A percentile compares a stretch with the other conserved stretches of the same genome.
phyloP scores from a whole-genome alignment of 2,797 vertebrate species.

The Scomberomorus guttatus region DNA sequence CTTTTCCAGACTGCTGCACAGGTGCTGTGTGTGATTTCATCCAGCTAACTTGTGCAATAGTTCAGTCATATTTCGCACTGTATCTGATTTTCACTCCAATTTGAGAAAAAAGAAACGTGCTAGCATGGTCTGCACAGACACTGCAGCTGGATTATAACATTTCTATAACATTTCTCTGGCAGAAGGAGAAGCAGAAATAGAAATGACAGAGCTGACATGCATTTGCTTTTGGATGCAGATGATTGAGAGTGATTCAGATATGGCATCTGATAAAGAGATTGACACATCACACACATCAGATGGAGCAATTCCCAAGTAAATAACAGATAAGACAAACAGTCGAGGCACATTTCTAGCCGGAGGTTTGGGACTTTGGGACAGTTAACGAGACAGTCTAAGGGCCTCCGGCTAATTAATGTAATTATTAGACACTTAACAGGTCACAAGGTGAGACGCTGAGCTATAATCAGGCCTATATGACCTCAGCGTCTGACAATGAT shows the following conservation, averaged over 20 bases:
- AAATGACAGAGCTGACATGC: not conserved
- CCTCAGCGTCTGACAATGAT: not conserved
- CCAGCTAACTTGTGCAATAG: not conserved
- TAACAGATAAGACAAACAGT: too few relatives aligned
- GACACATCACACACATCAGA: not conserved
- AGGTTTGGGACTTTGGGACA: not conserved
- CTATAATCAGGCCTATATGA: not conserved
- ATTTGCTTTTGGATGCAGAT: too few relatives aligned
- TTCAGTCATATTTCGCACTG: not conserved
- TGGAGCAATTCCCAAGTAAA: too few relatives aligned
- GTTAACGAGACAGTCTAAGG: too few relatives aligned
- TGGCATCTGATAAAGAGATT: too few relatives aligned
- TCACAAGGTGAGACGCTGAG: not conserved
- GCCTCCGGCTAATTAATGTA: not conserved
- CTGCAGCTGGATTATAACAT: not conserved
- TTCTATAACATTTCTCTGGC: too few relatives aligned
- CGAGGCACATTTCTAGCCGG: not conserved
- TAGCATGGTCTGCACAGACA: too few relatives aligned
- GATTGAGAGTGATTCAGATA: too few relatives aligned
- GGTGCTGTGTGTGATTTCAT: constrained; percentile 5
- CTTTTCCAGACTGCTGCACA: constrained; percentile 4
- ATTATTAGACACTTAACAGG: not conserved
- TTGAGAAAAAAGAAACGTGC: too few relatives aligned
- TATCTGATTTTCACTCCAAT: not conserved
- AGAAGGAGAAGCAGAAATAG: not conserved